Evolutionary conservation across 1,140 invertebrate genomes (phyloP).

Genomic region (Drosophila parabipectinata): DNA sequence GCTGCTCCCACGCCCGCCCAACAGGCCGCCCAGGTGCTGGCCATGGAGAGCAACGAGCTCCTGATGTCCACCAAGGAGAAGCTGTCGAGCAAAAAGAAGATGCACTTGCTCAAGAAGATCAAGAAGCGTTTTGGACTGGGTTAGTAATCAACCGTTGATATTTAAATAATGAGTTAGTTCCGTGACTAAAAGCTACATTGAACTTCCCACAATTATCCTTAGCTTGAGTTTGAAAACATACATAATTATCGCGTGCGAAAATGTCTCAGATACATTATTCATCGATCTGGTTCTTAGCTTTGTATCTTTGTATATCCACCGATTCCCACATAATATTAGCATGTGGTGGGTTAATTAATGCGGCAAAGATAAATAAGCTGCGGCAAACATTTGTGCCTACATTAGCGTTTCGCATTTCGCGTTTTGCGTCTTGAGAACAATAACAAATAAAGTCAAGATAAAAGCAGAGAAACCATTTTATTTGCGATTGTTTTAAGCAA

Average conservation of each 20-base stretch:
- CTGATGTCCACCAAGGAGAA: slow-evolving; percentile 79
- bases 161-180: background rate
- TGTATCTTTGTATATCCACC: slow-evolving; percentile 9
- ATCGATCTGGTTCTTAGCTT: slow-evolving; percentile 35
- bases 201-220: slow-evolving; percentile 12
- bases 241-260: slow-evolving; percentile 69
- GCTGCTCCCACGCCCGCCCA: slow-evolving; percentile 54
- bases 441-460: slow-evolving; percentile 37
- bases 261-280: slow-evolving; percentile 64
- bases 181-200: background rate
- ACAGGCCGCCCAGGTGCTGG: slow-evolving; percentile 70
- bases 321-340: slow-evolving; percentile 77
- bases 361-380: slow-evolving; percentile 73
- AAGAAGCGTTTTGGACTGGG: slow-evolving; percentile 85
- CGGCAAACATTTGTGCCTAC: slow-evolving; percentile 60
- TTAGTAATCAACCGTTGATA: slow-evolving; percentile 68
- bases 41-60: slow-evolving; percentile 66
- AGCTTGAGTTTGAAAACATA: background rate
- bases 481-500: slow-evolving; percentile 69
- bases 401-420: slow-evolving; percentile 57
- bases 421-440: slow-evolving; percentile 41
- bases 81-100: slow-evolving; percentile 84
- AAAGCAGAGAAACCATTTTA: slow-evolving; percentile 32
- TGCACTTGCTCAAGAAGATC: slow-evolving; percentile 85
- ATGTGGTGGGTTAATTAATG: slow-evolving; percentile 66